Base-by-base conservation (phyloP, 2,888 invertebrate genomes). In the Meliscaeva auricollis region DNA sequence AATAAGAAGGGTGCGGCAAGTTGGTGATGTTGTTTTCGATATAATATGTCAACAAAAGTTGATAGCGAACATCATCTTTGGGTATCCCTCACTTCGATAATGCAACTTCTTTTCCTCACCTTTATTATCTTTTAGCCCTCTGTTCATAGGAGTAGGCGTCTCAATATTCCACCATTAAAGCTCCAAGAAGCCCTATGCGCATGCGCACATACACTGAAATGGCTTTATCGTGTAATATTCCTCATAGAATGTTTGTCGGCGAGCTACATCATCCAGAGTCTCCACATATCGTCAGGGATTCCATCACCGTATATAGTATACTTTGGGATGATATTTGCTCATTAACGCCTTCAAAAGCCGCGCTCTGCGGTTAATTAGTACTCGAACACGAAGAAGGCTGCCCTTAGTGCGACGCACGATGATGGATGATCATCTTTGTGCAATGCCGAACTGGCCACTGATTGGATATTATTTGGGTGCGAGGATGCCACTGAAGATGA, bases 371-470 rank as follows among this genome's bases (percentile, higher is more conserved):
- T 84, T 84, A 84, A 84, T 84, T 84, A 84, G 84, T 75, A 60
- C 64, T 64, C 60, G 68, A 80, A 84, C 84, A 84, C 75, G 64
- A 84, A 72, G 84, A 84, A 84, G 84, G 84, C 84, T 84, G 84
- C 84, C 80, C 79, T 80, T 84, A 72, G 80, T 75, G 75, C 6
- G 75, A 66, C 50, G 58, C 69, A 46, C 75, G 52, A 84, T 84
- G 84, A 84, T 84, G 84, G 75, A 84, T 84, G 84, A 75, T 72
- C 79, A 74, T 32, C 80, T 84, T 80, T 84, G 80, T 75, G 46
- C 46, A 58, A 52, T 66, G 83, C 83, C 84, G 84, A 75, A 72
- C 56, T 75, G 80, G 75, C 80, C 84, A 70, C 50, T 84, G 84
- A 84, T 84, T 84, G 84, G 84, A 64, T 75, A 66, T 56, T 82